phyloP scores from a whole-genome alignment of 2,113 vertebrate genomes.

The Etia nguti region DNA sequence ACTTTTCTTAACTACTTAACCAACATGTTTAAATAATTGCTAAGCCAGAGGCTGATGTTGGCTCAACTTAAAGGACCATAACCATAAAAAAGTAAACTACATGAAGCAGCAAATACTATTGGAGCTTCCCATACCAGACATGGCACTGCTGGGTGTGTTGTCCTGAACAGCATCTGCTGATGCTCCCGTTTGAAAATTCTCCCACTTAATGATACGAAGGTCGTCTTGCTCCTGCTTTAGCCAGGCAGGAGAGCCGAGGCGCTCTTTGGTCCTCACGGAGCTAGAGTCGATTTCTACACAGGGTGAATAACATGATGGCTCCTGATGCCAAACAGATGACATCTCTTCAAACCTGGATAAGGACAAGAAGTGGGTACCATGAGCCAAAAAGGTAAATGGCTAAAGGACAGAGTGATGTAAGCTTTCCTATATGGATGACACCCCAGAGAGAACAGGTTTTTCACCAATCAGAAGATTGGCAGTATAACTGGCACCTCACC shows the following conservation, averaged over 20 bases:
- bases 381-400: not conserved
- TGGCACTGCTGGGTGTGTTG: constrained; percentile 71
- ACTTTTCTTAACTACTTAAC: not conserved
- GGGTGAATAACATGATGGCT: constrained; percentile 54
- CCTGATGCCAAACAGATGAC: constrained; percentile 66
- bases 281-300: constrained; percentile 72
- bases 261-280: constrained; percentile 59
- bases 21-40: not conserved
- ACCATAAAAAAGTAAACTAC: not conserved
- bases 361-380: not conserved
- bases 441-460: not conserved
- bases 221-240: constrained; percentile 68
- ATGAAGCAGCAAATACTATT: not conserved
- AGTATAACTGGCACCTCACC: not conserved
- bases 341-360: constrained; percentile 25
- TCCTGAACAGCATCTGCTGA: constrained; percentile 61
- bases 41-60: not conserved
- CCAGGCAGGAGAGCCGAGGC: constrained; percentile 49
- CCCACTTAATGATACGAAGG: constrained; percentile 62
- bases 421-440: not conserved
- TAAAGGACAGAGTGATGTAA: not conserved
- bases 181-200: constrained; percentile 36
- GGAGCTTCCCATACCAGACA: constrained; percentile 48
- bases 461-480: not conserved
- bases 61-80: not conserved